Evolutionary conservation across 1,140 invertebrate species (phyloP), one percentile per base, ranked within the genome.

Genomic region (Holcopasites calliopsidis): DNA sequence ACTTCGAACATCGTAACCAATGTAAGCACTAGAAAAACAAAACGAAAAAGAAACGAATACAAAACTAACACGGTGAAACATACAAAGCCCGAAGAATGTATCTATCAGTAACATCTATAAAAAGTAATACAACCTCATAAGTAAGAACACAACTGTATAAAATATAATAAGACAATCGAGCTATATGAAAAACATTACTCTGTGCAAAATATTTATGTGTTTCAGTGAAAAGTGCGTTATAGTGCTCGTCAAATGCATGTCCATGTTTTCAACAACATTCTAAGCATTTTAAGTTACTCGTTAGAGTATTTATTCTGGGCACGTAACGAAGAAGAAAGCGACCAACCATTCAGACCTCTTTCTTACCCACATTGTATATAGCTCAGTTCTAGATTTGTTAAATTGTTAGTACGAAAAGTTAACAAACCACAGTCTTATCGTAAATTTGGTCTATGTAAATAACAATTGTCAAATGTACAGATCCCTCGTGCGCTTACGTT

Each of bases 401-500:
- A 18, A 44, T 33, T 74, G 28, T 57, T 66, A 55, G 40, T 76
- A 40, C 13, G 54, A 76, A 76, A 60, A 69, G 26, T 69, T 76
- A 61, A 70, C 26, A 71, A 72, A 52, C 57, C 33, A 62, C 66
- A 62, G 70, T 74, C 69, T 77, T 76, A 71, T 61, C 28, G 38
- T 62, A 74, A 73, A 76, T 71, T 82, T 72, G 78, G 62, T 77
- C 73, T 80, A 69, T 54, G 49, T 44, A 79, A 69, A 44, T 77
- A 74, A 82, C 68, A 75, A 79, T 61, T 42, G n/a, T 58, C 73
- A 72, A 73, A 72, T 70, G 65, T 60, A 58, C 52, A 50, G 49
- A 55, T 57, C 23, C 72, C 40, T 75, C 52, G 62, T 85, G 86
- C 85, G 86, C 79, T 82, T 76, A 81, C 70, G n/a, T 80, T 55